Percentiles rank a stretch among this genome's conserved stretches.
Conservation (phyloP, 2,888 invertebrate species). For the Thera obeliscata region DNA sequence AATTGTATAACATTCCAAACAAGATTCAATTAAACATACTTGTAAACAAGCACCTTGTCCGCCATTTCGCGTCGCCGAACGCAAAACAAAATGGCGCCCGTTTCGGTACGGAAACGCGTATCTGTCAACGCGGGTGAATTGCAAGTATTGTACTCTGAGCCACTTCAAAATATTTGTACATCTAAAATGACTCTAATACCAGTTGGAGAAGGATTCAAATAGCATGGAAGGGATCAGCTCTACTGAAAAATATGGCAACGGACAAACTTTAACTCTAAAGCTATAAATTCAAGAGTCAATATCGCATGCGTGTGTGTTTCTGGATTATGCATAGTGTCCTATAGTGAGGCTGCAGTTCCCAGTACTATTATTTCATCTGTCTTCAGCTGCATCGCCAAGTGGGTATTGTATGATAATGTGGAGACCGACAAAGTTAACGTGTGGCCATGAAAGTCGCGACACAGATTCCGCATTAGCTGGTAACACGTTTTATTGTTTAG, state of each 20-base stretch:
- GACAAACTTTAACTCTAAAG: not conserved
- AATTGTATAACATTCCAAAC: constrained; percentile 38
- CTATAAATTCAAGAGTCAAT: not conserved
- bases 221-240: not conserved
- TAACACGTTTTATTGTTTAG: constrained; percentile 32
- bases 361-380: constrained; percentile 56
- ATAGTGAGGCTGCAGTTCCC: constrained; percentile 13
- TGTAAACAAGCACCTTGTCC: constrained; percentile 51
- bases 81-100: constrained; percentile 77
- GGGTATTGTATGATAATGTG: constrained; percentile 82
- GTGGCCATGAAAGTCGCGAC: constrained; percentile 64
- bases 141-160: constrained; percentile 9
- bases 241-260: not conserved
- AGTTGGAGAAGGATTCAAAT: not conserved
- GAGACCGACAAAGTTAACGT: constrained; percentile 76
- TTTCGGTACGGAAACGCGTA: constrained; percentile 82
- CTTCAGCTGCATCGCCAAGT: constrained; percentile 76
- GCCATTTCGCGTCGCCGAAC: constrained; percentile 68
- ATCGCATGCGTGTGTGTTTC: not conserved
- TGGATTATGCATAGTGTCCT: not conserved
- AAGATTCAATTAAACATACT: constrained; percentile 43
- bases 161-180: constrained; percentile 1
- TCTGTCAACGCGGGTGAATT: constrained; percentile 68
- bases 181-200: constrained; percentile 1
- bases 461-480: constrained; percentile 40